Base-by-base conservation (phyloP, 2,888 invertebrate genomes). In the Agrilus biguttatus region DNA sequence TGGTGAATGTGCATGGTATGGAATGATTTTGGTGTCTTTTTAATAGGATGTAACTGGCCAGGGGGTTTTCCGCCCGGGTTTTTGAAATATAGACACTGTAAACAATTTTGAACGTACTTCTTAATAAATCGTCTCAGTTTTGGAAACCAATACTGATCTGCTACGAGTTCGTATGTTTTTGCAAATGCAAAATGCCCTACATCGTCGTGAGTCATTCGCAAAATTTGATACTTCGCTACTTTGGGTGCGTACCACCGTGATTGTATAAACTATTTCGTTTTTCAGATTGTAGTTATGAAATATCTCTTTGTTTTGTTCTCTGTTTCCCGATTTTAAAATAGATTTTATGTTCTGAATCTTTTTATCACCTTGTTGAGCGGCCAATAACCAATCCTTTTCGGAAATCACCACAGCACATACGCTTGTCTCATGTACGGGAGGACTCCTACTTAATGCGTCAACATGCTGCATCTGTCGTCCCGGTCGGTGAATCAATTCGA, bases 161-260 rank as follows among this genome's bases (percentile, higher is more conserved):
- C 54, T 8, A 56, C 54, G 2, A 53, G 17, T 1, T 52, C 51
- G 7, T 14, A 38, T 35, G 49, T 51, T 7, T 46, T 42, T 12
- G 55, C 45, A 1, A 52, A 40, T 0, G 51, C 52, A 14, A 53
- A 44, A 43, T 59, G 56, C 2, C 58, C 57, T 12, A 55, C 54
- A 5, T 57, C 51, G 43, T 58, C 56, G 41, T 58, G 58, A 17
- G 51, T 45, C 51, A 49, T 55, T 36, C 56, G 55, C 1, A 56
- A 13, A 4, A 59, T 40, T 42, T 48, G 54, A 53, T 54, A 59
- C 12, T 53, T 42, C 19, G 52, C 51, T 2, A 8, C 14, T 3
- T 14, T 13, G 1, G 55, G 55, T 0, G 56, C 54, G 13, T 52
- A 52, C 4, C 54, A 44, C 3, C 23, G 42, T 42, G 5, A 37